Conservation (phyloP, 2,113 vertebrate species). For the Ciconia stormi region DNA sequence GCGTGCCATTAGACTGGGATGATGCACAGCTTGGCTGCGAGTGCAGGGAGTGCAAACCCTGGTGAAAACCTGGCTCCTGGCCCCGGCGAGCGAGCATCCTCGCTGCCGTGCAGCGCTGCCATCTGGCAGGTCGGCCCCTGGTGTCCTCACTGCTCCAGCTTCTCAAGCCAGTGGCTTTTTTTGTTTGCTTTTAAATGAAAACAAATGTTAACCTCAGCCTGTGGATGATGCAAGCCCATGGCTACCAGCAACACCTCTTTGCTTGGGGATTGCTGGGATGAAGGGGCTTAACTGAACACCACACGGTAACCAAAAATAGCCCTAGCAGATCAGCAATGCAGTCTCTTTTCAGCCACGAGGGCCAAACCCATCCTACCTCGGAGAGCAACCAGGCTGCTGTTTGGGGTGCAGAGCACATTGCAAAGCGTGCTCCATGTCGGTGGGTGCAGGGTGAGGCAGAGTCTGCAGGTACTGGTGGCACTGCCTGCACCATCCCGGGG, state of each 20-base stretch:
- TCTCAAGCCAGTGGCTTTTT: not conserved
- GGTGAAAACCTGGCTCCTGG: not conserved
- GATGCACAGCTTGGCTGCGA: not conserved
- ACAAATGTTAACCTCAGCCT: not conserved
- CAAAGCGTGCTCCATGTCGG: accelerated
- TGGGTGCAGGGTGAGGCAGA: not conserved
- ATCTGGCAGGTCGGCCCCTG: not conserved
- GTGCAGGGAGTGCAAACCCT: not conserved
- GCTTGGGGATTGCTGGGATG: not conserved
- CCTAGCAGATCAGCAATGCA: not conserved
- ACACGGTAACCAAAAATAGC: not conserved
- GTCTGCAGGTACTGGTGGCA: not conserved
- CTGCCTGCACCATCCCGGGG: not conserved
- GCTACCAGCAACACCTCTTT: not conserved
- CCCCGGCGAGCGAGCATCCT: accelerated
- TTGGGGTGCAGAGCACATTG: not conserved
- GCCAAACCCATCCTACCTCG: not conserved
- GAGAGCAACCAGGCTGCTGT: not conserved
- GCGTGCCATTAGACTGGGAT: not conserved
- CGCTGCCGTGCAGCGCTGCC: not conserved
- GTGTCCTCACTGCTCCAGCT: not conserved
- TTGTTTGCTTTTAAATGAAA: not conserved
- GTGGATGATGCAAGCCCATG: not conserved
- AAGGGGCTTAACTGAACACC: not conserved
- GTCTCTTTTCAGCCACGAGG: not conserved